These are phyloP conservation scores for Cyanoramphus novaezelandiae DNA, from an alignment of 2,113 vertebrate species.

Conservation along the genomic window DNA sequence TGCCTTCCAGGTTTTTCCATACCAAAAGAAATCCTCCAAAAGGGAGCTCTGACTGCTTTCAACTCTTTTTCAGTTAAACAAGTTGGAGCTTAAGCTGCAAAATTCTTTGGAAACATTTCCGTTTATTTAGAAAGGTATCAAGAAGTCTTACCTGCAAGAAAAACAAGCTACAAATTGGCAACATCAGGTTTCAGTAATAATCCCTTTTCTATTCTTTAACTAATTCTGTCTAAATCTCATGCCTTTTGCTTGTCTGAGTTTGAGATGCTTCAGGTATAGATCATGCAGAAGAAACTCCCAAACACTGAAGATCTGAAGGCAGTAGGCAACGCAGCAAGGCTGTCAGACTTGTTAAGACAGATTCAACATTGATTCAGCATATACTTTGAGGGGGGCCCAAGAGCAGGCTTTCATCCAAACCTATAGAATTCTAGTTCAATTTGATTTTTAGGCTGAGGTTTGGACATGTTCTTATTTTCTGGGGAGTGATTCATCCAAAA, in stretches of 20 bases:
- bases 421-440: constrained; percentile 47
- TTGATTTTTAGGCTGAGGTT: constrained; percentile 45
- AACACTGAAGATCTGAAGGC: not conserved
- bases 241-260: not conserved
- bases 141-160: not conserved
- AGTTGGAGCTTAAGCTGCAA: not conserved
- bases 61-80: not conserved
- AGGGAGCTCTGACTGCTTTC: not conserved
- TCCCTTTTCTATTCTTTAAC: constrained; percentile 9
- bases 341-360: constrained; percentile 36
- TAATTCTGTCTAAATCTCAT: constrained; percentile 33
- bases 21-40: not conserved
- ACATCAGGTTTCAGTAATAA: constrained; percentile 34
- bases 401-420: constrained; percentile 55
- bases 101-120: not conserved
- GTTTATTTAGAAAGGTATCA: not conserved
- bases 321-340: not conserved
- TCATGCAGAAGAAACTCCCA: not conserved
- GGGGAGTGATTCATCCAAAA: constrained; percentile 51
- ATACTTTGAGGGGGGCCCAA: constrained; percentile 20
- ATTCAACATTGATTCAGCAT: not conserved
- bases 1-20: not conserved
- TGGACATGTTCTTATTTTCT: constrained; percentile 49
- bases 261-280: not conserved
- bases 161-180: constrained; percentile 8